Conservation (phyloP, 1,140 invertebrate species). For the Bicyclus anynana region DNA sequence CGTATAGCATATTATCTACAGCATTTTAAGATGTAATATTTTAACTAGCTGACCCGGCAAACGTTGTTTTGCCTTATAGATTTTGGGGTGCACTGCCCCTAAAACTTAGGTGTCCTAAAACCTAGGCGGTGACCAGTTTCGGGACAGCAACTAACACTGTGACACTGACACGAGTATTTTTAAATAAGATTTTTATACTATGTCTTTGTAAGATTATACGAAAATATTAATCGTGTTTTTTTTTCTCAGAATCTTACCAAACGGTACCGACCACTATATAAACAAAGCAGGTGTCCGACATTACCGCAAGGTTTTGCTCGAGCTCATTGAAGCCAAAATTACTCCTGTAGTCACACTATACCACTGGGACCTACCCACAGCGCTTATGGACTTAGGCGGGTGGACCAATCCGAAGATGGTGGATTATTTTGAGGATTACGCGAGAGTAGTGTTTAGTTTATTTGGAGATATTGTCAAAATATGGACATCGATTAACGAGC, state of each 20-base stretch:
- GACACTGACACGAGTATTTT: too few relatives aligned
- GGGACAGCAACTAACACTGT: too few relatives aligned
- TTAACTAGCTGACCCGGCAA: too few relatives aligned
- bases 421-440: slow-evolving; percentile 81
- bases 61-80: too few relatives aligned
- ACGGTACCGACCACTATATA: slow-evolving; percentile 75
- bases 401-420: slow-evolving; percentile 79
- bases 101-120: too few relatives aligned
- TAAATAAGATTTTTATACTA: too few relatives aligned
- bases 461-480: slow-evolving; percentile 80
- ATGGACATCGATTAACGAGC: slow-evolving; percentile 78
- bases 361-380: slow-evolving; percentile 79
- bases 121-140: too few relatives aligned
- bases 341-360: slow-evolving; percentile 78
- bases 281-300: slow-evolving; percentile 79
- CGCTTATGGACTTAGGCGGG: slow-evolving; percentile 79
- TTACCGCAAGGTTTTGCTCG: slow-evolving; percentile 81
- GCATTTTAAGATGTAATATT: too few relatives aligned
- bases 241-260: slow-evolving; percentile 74
- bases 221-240: not conserved
- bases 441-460: slow-evolving; percentile 77
- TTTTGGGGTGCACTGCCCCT: too few relatives aligned
- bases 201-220: not conserved
- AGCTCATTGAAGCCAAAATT: slow-evolving; percentile 75
- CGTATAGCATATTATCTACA: too few relatives aligned